Base-by-base conservation (phyloP, 2,888 invertebrate species). In the Dicyrtoma fusca region DNA sequence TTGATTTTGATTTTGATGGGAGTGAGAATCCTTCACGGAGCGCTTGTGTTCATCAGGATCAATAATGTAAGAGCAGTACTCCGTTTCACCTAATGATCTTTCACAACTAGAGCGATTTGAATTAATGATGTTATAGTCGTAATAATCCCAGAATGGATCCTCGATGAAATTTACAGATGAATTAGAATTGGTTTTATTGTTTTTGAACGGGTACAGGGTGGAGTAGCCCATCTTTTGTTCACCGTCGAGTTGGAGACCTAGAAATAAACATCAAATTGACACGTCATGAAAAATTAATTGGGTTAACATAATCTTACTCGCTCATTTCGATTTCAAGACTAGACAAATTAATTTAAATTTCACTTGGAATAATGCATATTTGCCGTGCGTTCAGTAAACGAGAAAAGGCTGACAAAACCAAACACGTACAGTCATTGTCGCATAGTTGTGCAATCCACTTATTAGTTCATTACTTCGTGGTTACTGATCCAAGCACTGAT, bases 111-210 rank as follows among this genome's bases (percentile, higher is more conserved):
- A 78, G 17, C 81, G 76, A 49, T 79, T 80, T 13, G 80, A 74
- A 68, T 69, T 69, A 21, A 65, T 71, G 49, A 77, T 69, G 64
- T 79, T 77, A 72, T 79, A 81, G 71, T 81, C 80, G 70, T 80
- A 80, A 51, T 80, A 81, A 71, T 81, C 80, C 80, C 80, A 80
- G 66, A 79, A 81, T 10, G 78, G 75, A 23, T 81, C 81, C 65
- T 81, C 81, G n/a, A 81, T 79, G 53, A 80, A 80, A 69, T 80
- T 79, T 11, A 81, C 75, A 1, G 80, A 81, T 0, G 80, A 72
- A 4, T 79, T 75, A 17, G 80, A 79, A 19, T 65, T 71, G 10
- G 72, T 69, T 57, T 72, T 69, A 13, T 69, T 75, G 69, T 73
- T 78, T 25, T 51, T 70, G 57, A 73, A 81, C 1, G 81, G 80